Conservation (phyloP, 2,113 vertebrate genomes). For the Clarias magur region DNA sequence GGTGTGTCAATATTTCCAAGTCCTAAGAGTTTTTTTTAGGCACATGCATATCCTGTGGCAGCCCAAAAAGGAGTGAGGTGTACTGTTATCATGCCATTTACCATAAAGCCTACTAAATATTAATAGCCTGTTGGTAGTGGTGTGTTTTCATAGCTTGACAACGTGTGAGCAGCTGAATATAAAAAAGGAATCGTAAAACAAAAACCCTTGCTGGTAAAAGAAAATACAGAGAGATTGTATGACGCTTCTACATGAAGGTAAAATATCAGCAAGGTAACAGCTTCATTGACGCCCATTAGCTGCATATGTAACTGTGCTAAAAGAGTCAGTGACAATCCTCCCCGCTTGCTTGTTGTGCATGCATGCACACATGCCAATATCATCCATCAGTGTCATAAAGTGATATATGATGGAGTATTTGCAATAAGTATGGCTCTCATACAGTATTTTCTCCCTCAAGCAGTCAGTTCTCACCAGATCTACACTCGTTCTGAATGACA, state of each 20-base stretch:
- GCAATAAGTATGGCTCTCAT: neutral
- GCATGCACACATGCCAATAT: neutral
- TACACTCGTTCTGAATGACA: neutral
- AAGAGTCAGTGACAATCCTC: neutral
- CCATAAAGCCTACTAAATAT: neutral
- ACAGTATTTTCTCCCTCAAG: neutral
- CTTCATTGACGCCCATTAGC: neutral
- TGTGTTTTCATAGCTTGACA: neutral
- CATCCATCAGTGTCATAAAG: neutral
- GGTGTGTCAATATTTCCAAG: slow-evolving; percentile 16
- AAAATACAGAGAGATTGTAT: neutral
- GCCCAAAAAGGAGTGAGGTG: neutral
- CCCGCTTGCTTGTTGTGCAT: neutral
- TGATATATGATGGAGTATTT: neutral
- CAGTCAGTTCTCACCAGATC: neutral
- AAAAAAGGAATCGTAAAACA: neutral
- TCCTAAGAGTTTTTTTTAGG: slow-evolving; percentile 3
- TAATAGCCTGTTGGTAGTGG: neutral
- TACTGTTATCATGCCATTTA: neutral
- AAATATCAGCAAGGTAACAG: neutral
- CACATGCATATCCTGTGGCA: slow-evolving; percentile 26
- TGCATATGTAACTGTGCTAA: neutral
- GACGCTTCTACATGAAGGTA: neutral
- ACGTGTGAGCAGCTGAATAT: neutral
- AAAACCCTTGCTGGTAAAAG: neutral